Conservation (phyloP, 2,113 vertebrate species). For the Stegostoma tigrinum region DNA sequence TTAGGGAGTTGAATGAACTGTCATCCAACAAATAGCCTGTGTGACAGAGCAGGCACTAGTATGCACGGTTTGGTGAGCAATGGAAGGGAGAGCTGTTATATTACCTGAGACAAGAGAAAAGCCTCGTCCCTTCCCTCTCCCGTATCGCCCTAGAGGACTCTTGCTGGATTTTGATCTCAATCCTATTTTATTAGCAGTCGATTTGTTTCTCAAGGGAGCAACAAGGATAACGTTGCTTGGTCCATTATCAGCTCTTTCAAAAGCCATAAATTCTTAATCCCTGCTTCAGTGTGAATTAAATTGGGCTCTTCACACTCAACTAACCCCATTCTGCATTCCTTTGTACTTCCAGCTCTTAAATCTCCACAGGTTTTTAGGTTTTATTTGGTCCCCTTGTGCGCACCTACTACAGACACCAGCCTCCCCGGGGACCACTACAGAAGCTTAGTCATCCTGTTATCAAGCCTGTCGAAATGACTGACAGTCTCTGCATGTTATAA, state of each 20-base stretch:
- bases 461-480: constrained; percentile 33
- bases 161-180: constrained; percentile 28
- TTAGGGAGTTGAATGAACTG: neutral
- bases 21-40: neutral
- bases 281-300: constrained; percentile 75
- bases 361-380: constrained; percentile 34
- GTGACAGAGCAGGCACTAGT: neutral
- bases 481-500: constrained; percentile 30
- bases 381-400: constrained; percentile 20
- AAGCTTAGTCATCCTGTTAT: constrained; percentile 21
- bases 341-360: constrained; percentile 46
- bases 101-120: constrained; percentile 6
- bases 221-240: constrained; percentile 43
- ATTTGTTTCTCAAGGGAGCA: constrained; percentile 40
- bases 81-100: constrained; percentile 20
- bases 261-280: constrained; percentile 72
- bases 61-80: neutral
- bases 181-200: constrained; percentile 34
- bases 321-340: constrained; percentile 71
- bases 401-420: constrained; percentile 31
- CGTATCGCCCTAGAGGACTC: neutral
- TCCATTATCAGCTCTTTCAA: constrained; percentile 43
- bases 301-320: constrained; percentile 80
- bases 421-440: constrained; percentile 19
- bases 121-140: neutral